Percentiles rank a stretch among this genome's conserved stretches.
Evolutionary conservation across 2,797 vertebrate species (phyloP).

Genomic region (Crypturellus tataupa): DNA sequence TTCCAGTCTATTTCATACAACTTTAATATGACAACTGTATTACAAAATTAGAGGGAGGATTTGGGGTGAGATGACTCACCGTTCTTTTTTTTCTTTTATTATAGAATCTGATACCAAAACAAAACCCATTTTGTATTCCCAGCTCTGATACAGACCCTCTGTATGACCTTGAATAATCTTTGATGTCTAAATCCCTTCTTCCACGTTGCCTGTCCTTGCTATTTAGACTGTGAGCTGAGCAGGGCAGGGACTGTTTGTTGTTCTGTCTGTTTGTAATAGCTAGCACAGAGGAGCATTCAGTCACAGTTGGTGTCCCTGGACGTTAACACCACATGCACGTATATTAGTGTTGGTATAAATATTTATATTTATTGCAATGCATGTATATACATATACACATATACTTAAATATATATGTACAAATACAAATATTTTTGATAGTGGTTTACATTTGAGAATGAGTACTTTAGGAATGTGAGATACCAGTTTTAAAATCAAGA

Average conservation of each 20-base stretch:
- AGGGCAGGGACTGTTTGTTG: not conserved
- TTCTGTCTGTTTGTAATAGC: not conserved
- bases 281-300: not conserved
- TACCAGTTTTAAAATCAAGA: not conserved
- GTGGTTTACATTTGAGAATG: not conserved
- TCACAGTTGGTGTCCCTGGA: not conserved
- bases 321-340: not conserved
- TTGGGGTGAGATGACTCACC: slow-evolving; percentile 52
- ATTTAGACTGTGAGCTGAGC: slow-evolving; percentile 6
- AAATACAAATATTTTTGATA: not conserved
- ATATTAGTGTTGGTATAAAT: not conserved
- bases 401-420: not conserved
- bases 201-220: not conserved
- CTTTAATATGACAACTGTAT: slow-evolving; percentile 74
- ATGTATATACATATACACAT: not conserved
- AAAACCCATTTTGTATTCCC: slow-evolving; percentile 29
- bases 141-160: slow-evolving; percentile 1
- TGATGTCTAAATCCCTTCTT: slow-evolving; percentile 18
- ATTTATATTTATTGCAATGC: not conserved
- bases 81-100: not conserved
- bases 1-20: slow-evolving; percentile 73
- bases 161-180: slow-evolving; percentile 44
- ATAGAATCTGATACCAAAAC: slow-evolving; percentile 35
- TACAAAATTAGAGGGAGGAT: slow-evolving; percentile 71
- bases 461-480: not conserved